Evolutionary conservation across 2,888 invertebrate species (phyloP), one percentile per base, ranked within the genome.

Genomic region (Acrocyrtus sp.): DNA sequence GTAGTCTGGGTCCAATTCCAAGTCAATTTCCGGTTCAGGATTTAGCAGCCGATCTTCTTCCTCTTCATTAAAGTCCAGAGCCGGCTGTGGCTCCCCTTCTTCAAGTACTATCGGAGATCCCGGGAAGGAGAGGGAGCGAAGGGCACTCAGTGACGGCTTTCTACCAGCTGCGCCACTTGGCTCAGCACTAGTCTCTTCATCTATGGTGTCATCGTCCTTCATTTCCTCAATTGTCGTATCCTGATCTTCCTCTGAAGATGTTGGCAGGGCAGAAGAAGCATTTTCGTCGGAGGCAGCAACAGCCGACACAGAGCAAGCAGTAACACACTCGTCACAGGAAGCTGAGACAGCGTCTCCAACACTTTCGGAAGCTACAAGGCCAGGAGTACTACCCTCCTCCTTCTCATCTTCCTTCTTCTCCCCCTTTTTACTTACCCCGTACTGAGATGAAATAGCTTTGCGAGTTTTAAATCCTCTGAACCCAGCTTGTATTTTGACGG

Each of bases 1-100:
- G 21, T 76, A 77, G 6, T 67, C 73, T 3, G 76, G 75, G 43
- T 77, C 80, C 41, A 74, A 66, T 21, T 77, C 79, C 47, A 78
- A 43, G 15, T 77, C 77, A 24, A 74, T 45, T n/a, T 70, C 69
- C 21, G 62, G 69, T 15, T 62, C 43, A 24, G 5, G 51, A 10
- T 29, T 47, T 12, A 56, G 24, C 2, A 56, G 15, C 1, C 39
- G 10, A 1, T 21, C 34, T 17, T 70, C 69, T n/a, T 62, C 69
- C 0, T 34, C 62, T 17, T 70, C 68, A 4, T 68, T 54, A 48
- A 48, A 48, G 21, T 3, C 48, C 4, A 29, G 45, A 29, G 21
- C 47, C 0, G 10, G 15, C 3, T 45, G 56, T 10, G 60, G 54
- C 27, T 62, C 53, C 15, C 34, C 43, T 43, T 39, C 47, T 17